phyloP scores from a whole-genome alignment of 1,140 invertebrate genomes.

The Pantala flavescens region DNA sequence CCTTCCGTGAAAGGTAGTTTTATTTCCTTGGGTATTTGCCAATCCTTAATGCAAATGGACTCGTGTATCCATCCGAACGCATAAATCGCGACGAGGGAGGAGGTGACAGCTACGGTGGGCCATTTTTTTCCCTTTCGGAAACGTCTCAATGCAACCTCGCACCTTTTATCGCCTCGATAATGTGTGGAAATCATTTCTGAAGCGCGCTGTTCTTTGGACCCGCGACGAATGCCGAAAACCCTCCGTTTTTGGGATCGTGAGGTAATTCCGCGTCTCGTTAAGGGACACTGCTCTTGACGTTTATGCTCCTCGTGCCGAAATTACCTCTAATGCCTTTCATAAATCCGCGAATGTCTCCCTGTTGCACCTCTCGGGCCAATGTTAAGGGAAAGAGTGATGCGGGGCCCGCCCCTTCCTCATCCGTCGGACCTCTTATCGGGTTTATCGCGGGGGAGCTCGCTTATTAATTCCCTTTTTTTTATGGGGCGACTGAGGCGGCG shows the following conservation, averaged over 20 bases:
- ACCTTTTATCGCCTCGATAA: too few species aligned
- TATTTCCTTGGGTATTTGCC: neutral
- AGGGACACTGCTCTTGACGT: too few species aligned
- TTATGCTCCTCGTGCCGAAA: neutral
- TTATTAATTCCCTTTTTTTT: too few species aligned
- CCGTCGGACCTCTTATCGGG: neutral
- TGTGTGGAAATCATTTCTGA: too few species aligned
- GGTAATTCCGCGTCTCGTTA: too few species aligned
- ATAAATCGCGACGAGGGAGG: neutral
- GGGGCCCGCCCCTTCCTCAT: neutral
- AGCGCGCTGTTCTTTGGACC: too few species aligned
- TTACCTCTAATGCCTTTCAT: neutral
- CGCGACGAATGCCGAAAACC: too few species aligned
- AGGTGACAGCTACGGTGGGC: neutral
- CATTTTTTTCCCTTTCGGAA: neutral
- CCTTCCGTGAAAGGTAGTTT: neutral
- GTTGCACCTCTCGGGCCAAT: neutral
- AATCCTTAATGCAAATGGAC: slow-evolving; percentile 1
- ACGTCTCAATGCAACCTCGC: neutral
- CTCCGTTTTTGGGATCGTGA: too few species aligned
- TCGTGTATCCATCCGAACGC: neutral
- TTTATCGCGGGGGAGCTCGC: too few species aligned
- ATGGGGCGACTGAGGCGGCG: too few species aligned
- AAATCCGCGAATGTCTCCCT: neutral
- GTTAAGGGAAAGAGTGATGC: neutral